A percentile compares a stretch with the other conserved stretches of the same genome.
Conservation (phyloP, 2,113 vertebrate genomes). For the Leucopternis melanops region DNA sequence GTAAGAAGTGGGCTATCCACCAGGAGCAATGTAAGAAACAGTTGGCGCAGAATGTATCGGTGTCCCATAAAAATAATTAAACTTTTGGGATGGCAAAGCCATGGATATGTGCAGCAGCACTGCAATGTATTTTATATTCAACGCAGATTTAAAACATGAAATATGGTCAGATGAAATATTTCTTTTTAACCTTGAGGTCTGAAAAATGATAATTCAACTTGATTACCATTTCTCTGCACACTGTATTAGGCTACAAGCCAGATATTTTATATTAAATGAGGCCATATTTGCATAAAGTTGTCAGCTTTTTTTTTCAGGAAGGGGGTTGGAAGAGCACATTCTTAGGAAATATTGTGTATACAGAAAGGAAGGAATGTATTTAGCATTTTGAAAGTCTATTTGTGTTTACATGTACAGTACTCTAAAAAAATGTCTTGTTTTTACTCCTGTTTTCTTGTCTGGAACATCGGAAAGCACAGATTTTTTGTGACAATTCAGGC, state of each 20-base stretch:
- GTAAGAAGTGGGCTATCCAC: background rate
- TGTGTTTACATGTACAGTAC: background rate
- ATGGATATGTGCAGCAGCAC: background rate
- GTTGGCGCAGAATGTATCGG: fast-evolving
- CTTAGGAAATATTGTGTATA: background rate
- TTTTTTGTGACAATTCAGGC: background rate
- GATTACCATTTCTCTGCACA: background rate
- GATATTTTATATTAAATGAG: background rate
- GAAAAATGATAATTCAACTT: background rate
- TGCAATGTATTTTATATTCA: background rate
- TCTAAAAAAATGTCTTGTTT: background rate
- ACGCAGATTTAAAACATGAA: background rate
- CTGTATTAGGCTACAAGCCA: background rate
- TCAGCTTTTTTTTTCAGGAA: background rate
- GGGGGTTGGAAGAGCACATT: background rate
- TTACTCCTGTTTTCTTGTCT: background rate
- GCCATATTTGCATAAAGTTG: background rate
- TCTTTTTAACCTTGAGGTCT: constrained; percentile 1
- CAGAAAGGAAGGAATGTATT: background rate
- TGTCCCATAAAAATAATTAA: background rate
- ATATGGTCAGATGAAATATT: background rate
- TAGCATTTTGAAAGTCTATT: background rate
- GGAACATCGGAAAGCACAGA: background rate
- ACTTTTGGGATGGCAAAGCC: background rate
- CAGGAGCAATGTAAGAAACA: background rate